A percentile compares a stretch with the other conserved stretches of the same genome.
phyloP scores from a whole-genome alignment of 1,140 invertebrate genomes.

The Pararge aegeria region DNA sequence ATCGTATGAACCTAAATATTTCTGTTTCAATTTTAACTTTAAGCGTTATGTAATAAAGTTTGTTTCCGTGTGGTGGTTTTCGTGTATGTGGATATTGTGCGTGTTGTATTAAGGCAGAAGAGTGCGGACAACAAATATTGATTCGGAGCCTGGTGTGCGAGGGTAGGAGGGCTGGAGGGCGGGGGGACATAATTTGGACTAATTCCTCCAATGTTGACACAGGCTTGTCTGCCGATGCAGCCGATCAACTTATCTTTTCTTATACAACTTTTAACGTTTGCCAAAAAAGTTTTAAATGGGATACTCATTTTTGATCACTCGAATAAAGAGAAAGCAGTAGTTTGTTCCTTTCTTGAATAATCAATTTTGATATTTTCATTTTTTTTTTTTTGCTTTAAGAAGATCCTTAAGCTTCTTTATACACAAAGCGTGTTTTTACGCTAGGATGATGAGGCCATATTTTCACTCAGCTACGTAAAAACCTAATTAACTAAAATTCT shows the following conservation, averaged over 20 bases:
- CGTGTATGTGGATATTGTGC: constrained; percentile 64
- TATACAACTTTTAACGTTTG: constrained; percentile 58
- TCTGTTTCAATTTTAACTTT: constrained; percentile 17
- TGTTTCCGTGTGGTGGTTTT: constrained; percentile 18
- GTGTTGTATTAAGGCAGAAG: constrained; percentile 77
- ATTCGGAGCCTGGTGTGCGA: constrained; percentile 62
- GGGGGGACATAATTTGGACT: constrained; percentile 75
- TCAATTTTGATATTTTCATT: too few relatives aligned
- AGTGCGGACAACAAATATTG: constrained; percentile 79
- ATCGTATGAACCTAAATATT: constrained; percentile 23
- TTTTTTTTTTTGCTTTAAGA: too few relatives aligned
- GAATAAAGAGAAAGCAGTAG: background rate
- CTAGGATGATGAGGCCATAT: too few relatives aligned
- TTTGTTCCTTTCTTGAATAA: too few relatives aligned
- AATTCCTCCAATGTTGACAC: constrained; percentile 74
- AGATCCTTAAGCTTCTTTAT: too few relatives aligned
- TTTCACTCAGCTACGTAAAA: too few relatives aligned
- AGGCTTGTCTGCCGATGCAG: constrained; percentile 67
- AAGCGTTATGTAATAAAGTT: constrained; percentile 1
- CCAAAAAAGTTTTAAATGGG: constrained; percentile 35
- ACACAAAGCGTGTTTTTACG: too few relatives aligned
- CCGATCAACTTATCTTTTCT: constrained; percentile 59
- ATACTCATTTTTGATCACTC: constrained; percentile 21
- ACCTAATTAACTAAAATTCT: too few relatives aligned
- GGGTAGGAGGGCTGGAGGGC: constrained; percentile 27